phyloP scores from a whole-genome alignment of 2,888 invertebrate genomes.

The Notodromas monacha region DNA sequence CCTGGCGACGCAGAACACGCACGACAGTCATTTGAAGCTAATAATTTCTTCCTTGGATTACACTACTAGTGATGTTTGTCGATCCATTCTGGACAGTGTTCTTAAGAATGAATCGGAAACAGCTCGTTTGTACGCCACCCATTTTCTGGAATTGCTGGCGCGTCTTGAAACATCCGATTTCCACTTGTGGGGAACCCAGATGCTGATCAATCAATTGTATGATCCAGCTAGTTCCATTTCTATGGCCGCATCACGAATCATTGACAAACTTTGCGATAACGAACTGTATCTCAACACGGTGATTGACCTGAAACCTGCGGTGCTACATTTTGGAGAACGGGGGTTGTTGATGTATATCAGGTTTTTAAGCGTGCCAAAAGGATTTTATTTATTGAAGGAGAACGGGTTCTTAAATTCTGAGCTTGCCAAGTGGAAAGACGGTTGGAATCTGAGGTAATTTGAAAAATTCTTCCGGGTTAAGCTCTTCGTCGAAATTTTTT shows the following conservation, averaged over 20 bases:
- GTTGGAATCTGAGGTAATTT: conserved; percentile 31
- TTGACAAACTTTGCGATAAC: conserved; percentile 76
- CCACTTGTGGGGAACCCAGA: conserved; percentile 44
- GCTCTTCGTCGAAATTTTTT: conserved; percentile 5
- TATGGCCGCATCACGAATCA: conserved; percentile 38
- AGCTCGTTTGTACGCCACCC: conserved; percentile 51
- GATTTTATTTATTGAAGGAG: conserved; percentile 27
- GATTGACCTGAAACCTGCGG: conserved; percentile 32
- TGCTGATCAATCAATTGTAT: conserved; percentile 47
- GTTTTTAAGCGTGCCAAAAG: conserved; percentile 34
- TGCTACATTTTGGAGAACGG: conserved; percentile 33
- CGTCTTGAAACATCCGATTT: conserved; percentile 32
- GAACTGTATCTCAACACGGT: conserved; percentile 43
- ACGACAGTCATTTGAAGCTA: conserved; percentile 71
- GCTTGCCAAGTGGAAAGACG: conserved; percentile 40
- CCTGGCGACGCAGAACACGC: conserved; percentile 43
- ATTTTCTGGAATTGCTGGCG: conserved; percentile 54
- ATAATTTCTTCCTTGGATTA: conserved; percentile 74
- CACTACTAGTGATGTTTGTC: conserved; percentile 24
- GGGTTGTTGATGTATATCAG: conserved; percentile 40
- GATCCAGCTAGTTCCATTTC: conserved; percentile 49
- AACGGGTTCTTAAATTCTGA: conserved; percentile 32
- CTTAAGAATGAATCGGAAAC: conserved; percentile 21
- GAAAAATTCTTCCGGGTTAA: conserved; percentile 10
- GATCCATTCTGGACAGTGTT: conserved; percentile 20